These are phyloP conservation scores for Prolemur simus DNA, from an alignment of 2,113 vertebrate genomes.

Conservation along the genomic window DNA sequence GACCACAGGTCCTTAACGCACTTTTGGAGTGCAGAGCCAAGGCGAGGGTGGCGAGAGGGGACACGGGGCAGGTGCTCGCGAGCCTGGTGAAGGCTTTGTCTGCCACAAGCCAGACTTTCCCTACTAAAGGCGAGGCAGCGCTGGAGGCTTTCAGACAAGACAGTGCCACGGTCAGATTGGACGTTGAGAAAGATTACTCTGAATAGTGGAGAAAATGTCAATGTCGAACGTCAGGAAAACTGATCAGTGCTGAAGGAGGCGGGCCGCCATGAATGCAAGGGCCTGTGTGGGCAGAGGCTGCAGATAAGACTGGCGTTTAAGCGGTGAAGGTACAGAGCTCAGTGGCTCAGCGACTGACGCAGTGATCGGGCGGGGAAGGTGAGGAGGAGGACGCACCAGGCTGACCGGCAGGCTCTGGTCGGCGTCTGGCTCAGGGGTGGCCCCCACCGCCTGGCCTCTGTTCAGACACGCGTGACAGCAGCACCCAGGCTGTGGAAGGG, in stretches of 20 bases:
- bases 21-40: neutral
- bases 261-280: too few species aligned
- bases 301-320: neutral
- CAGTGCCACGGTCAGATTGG: neutral
- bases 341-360: neutral
- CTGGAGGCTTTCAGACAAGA: neutral
- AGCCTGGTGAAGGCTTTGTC: fast-evolving
- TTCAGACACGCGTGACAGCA: neutral
- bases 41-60: neutral
- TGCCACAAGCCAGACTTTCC: neutral
- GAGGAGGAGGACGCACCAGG: neutral
- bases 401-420: neutral
- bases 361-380: neutral
- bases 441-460: neutral
- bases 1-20: neutral
- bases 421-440: neutral
- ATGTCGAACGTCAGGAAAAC: neutral
- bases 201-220: neutral
- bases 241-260: neutral
- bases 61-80: fast-evolving
- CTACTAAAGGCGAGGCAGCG: fast-evolving
- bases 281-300: neutral
- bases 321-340: neutral
- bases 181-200: neutral
- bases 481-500: fast-evolving